Conservation (phyloP, 2,797 vertebrate genomes). For the Chelidonichthys spinosus region DNA sequence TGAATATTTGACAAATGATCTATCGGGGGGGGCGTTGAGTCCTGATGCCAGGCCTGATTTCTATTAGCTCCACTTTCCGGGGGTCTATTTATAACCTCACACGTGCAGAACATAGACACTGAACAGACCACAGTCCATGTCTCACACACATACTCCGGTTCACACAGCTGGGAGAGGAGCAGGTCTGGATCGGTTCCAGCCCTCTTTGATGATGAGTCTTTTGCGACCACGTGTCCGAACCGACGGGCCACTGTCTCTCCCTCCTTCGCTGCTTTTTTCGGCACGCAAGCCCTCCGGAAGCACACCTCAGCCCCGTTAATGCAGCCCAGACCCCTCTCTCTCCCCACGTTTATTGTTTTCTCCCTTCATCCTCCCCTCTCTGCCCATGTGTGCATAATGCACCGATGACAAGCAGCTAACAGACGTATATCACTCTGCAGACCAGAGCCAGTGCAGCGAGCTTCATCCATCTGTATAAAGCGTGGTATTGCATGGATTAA, state of each 20-base stretch:
- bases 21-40: conserved; percentile 48
- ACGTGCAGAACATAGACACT: conserved; percentile 4
- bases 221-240: conserved; percentile 56
- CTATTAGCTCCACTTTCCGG: conserved; percentile 69
- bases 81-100: conserved; percentile 71
- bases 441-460: background rate
- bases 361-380: conserved; percentile 35
- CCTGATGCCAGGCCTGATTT: conserved; percentile 64
- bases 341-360: conserved; percentile 5
- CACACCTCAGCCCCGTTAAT: conserved; percentile 64
- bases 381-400: conserved; percentile 22
- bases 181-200: conserved; percentile 60
- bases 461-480: background rate
- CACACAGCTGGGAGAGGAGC: conserved; percentile 50
- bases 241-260: conserved; percentile 46
- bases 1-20: conserved; percentile 33
- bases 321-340: conserved; percentile 56
- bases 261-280: conserved; percentile 28
- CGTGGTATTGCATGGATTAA: too few species aligned
- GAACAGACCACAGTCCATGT: conserved; percentile 31
- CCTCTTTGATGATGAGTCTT: conserved; percentile 69
- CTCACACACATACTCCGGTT: conserved; percentile 34
- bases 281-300: conserved; percentile 67
- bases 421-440: conserved; percentile 5
- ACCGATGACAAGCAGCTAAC: conserved; percentile 42